Percentiles rank a stretch among this genome's conserved stretches.
Conservation (phyloP, 2,888 invertebrate species). For the Scaptomyza cyrtandrae region DNA sequence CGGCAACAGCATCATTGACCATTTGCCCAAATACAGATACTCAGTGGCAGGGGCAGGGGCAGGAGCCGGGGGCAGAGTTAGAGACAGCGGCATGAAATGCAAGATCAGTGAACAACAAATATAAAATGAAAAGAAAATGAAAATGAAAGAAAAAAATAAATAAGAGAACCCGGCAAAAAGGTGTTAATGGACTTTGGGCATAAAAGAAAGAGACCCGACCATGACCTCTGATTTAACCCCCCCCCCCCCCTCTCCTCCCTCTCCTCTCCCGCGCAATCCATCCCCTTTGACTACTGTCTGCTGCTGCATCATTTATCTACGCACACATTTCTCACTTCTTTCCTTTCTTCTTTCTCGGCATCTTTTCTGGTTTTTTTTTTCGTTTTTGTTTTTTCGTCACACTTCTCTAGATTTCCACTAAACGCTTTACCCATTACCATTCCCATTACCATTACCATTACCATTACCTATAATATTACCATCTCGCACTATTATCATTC, state of each 20-base stretch:
- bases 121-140: too few relatives aligned
- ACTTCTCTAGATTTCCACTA: constrained; percentile 40
- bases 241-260: too few relatives aligned
- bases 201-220: constrained; percentile 55
- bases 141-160: constrained; percentile 3
- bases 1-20: constrained; percentile 36
- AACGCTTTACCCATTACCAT: constrained; percentile 55
- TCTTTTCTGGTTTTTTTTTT: constrained; percentile 1
- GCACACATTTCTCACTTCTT: constrained; percentile 48
- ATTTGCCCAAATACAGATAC: constrained; percentile 38
- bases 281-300: constrained; percentile 14
- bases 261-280: too few relatives aligned
- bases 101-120: constrained; percentile 15
- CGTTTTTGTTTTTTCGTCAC: constrained; percentile 17
- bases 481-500: constrained; percentile 29
- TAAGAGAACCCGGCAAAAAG: constrained; percentile 45
- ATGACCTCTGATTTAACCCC: constrained; percentile 33
- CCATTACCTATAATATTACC: constrained; percentile 50
- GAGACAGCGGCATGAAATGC: constrained; percentile 14
- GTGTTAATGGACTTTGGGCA: constrained; percentile 73
- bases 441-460: constrained; percentile 44
- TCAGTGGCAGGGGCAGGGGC: constrained; percentile 6
- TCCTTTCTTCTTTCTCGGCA: constrained; percentile 12
- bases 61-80: not conserved
- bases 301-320: constrained; percentile 33